These are phyloP conservation scores for Charadrius vociferus DNA, from an alignment of 2,113 vertebrate genomes.

Conservation along the genomic window DNA sequence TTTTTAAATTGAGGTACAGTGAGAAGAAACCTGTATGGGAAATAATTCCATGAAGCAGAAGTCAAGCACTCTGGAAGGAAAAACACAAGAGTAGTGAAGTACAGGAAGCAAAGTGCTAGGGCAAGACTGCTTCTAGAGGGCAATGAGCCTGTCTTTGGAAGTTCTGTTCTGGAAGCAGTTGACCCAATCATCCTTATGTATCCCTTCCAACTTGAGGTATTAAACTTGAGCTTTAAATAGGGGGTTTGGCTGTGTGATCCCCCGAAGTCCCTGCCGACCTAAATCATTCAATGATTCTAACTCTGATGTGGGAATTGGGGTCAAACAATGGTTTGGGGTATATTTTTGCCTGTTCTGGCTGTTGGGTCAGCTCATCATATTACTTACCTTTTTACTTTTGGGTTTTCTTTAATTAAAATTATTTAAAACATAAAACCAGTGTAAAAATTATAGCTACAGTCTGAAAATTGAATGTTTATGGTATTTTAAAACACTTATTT, in stretches of 20 bases:
- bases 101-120: background rate
- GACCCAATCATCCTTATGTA: background rate
- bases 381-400: background rate
- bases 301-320: background rate
- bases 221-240: background rate
- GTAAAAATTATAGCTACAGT: background rate
- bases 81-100: background rate
- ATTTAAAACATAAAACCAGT: background rate
- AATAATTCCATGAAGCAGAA: background rate
- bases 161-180: background rate
- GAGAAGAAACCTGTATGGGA: background rate
- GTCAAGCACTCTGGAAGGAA: background rate
- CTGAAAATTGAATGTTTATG: background rate
- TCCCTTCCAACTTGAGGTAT: background rate
- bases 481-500: background rate
- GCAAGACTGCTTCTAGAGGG: background rate
- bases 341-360: background rate
- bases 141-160: background rate
- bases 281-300: background rate
- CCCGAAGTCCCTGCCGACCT: background rate
- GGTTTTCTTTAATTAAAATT: background rate
- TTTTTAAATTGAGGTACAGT: background rate
- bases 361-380: background rate
- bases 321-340: background rate
- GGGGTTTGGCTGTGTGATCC: background rate